Percentiles rank a stretch among this genome's conserved stretches.
Conservation (phyloP, 2,113 vertebrate species). For the Bufo bufo region DNA sequence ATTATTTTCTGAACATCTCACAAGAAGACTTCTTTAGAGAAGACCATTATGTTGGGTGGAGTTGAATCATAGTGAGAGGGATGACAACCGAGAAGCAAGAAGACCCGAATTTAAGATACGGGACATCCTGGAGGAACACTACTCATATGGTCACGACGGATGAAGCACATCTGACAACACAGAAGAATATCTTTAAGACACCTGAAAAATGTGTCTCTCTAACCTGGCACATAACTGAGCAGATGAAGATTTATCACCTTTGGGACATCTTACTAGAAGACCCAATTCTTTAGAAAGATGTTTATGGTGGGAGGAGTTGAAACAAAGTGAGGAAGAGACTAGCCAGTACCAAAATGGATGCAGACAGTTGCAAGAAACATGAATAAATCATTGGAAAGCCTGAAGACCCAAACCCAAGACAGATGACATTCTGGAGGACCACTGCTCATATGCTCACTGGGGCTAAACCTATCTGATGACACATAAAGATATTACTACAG, state of each 20-base stretch:
- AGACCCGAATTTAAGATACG: not conserved
- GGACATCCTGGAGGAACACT: not conserved
- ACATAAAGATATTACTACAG: too few relatives aligned
- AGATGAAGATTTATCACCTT: not conserved
- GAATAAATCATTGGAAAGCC: not conserved
- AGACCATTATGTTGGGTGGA: not conserved
- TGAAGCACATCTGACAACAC: too few relatives aligned
- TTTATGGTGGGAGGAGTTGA: not conserved
- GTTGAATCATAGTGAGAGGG: not conserved
- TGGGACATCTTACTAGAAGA: not conserved
- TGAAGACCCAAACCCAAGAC: not conserved
- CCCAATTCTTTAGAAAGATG: too few relatives aligned
- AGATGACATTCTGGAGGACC: not conserved
- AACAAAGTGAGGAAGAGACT: not conserved
- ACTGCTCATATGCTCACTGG: not conserved
- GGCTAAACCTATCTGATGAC: not conserved
- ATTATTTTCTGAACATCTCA: too few relatives aligned
- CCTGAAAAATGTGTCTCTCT: too few relatives aligned
- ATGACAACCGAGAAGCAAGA: not conserved
- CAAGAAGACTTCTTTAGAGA: too few relatives aligned
- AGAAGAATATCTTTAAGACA: too few relatives aligned
- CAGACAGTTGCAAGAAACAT: not conserved
- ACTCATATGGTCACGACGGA: not conserved
- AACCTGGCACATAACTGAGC: too few relatives aligned
- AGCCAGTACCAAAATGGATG: not conserved